These are phyloP conservation scores for Cancer borealis DNA, from an alignment of 2,888 invertebrate genomes.

Conservation along the genomic window DNA sequence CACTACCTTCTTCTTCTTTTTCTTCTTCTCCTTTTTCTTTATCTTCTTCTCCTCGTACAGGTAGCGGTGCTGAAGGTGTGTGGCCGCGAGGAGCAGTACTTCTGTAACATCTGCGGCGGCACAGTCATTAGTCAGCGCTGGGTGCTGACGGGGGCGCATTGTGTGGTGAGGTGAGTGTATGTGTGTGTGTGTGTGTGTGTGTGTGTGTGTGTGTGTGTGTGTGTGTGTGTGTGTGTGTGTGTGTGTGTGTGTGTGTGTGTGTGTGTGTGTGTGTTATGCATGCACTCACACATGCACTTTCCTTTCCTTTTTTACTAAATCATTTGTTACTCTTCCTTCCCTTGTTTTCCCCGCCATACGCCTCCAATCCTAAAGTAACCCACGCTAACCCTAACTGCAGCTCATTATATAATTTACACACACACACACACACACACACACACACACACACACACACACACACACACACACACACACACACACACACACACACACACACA, in stretches of 20 bases:
- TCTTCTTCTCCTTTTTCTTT: background rate
- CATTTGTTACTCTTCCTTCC: too few relatives aligned
- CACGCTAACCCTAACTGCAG: background rate
- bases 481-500: too few relatives aligned
- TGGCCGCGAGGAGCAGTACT: conserved; percentile 63
- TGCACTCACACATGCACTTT: too few relatives aligned
- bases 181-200: background rate
- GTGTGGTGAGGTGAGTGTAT: conserved; percentile 63
- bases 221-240: conserved; percentile 27
- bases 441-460: too few relatives aligned
- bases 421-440: background rate
- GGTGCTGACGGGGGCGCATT: conserved; percentile 77
- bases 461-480: too few relatives aligned
- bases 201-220: background rate
- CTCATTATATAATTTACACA: background rate
- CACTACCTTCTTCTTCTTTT: background rate
- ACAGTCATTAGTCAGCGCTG: conserved; percentile 72
- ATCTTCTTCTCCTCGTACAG: background rate
- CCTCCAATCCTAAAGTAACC: background rate
- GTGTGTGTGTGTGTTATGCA: background rate
- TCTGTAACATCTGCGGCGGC: conserved; percentile 76
- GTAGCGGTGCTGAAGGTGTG: conserved; percentile 70
- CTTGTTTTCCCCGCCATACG: too few relatives aligned
- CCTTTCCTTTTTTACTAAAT: too few relatives aligned
- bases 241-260: background rate